Evolutionary conservation across 2,888 invertebrate genomes (phyloP), one percentile per base, ranked within the genome.

Genomic region (Poecilus cupreus): DNA sequence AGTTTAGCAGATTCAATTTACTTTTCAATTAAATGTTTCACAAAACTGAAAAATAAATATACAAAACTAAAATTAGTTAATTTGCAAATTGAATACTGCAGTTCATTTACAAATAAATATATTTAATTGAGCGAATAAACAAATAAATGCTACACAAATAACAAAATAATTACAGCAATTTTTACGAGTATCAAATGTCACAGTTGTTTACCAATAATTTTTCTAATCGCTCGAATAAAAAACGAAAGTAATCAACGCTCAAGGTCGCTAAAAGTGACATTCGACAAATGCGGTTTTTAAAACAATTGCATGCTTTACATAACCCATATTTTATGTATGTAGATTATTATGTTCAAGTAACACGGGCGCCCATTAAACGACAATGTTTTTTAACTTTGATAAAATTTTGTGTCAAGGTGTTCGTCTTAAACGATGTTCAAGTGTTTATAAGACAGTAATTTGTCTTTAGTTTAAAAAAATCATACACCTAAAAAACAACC

Each of bases 361-460:
- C 37, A 43, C 39, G 6, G 37, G 39, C 5, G 24, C 26, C 13
- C 22, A 13, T 13, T 64, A 54, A 54, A 64, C 37, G 20, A 68
- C 20, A 22, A 39, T 13, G 6, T 68, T 68, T 32, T 68, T 32
- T 26, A 24, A 16, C 18, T 8, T 64, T 64, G 16, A 64, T 68
- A 68, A 68, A 68, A 68, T 39, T 68, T 68, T 6, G 68, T 68
- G 68, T 68, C 68, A 68, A 68, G 68, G 68, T 39, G 20, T 68
- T 20, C 68, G 68, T 68, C 68, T 68, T 68, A 37, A 8, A 13
- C 18, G 64, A 64, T 64, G 64, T 32, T 37, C 54, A 54, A 54
- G 18, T 54, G 54, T 54, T 10, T 13, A 39, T 13, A 22, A 3
- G 22, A 60, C 54, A 11, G 22, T 11, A 54, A 54, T 54, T 22